These are phyloP conservation scores for Heliconius cydno DNA, from an alignment of 2,888 invertebrate species.

Conservation along the genomic window DNA sequence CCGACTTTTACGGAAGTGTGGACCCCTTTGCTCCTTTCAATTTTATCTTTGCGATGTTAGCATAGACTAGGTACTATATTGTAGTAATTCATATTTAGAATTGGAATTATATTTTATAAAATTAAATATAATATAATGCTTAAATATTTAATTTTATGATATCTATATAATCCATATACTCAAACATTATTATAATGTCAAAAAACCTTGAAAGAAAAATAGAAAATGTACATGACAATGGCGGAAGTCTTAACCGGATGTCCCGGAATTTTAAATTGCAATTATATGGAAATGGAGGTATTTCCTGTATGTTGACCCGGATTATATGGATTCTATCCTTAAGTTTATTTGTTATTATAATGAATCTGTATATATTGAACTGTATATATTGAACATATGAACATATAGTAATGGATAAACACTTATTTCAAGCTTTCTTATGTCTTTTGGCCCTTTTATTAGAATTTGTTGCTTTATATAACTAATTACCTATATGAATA, in stretches of 20 bases:
- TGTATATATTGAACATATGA: background rate
- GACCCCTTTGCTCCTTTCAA: constrained; percentile 33
- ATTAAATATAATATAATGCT: background rate
- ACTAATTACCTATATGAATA: too few relatives aligned
- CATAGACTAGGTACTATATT: background rate
- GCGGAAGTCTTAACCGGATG: constrained; percentile 63
- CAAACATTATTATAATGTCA: background rate
- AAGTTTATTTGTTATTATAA: constrained; percentile 1
- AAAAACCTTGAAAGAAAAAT: constrained; percentile 36
- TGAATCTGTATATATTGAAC: background rate
- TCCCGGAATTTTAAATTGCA: constrained; percentile 68
- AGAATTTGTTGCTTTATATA: background rate
- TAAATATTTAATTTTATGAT: background rate
- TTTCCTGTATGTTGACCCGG: constrained; percentile 63
- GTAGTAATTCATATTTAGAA: background rate
- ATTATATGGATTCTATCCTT: constrained; percentile 43
- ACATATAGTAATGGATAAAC: background rate
- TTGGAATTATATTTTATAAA: background rate
- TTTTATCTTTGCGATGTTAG: background rate
- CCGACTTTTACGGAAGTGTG: constrained; percentile 49
- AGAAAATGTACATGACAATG: constrained; percentile 58
- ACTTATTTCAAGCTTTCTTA: background rate
- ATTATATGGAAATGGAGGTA: constrained; percentile 68
- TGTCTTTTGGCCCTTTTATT: background rate
- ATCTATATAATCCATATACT: background rate